These are phyloP conservation scores for Lithobates pipiens DNA, from an alignment of 2,797 vertebrate genomes.

Conservation along the genomic window DNA sequence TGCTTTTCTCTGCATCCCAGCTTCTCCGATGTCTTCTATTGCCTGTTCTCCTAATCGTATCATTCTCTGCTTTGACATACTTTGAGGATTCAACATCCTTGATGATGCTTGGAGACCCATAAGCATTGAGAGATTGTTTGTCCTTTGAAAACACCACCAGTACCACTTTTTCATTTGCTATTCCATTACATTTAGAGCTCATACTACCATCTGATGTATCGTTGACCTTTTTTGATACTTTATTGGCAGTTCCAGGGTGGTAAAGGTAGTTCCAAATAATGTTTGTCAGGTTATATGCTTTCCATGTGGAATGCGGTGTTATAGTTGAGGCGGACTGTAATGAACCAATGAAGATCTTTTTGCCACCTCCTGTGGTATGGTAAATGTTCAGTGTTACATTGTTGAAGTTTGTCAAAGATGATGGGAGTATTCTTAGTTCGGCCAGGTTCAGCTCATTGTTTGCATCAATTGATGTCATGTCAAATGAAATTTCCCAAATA, in stretches of 20 bases:
- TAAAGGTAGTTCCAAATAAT: slow-evolving; percentile 80
- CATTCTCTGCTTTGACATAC: slow-evolving; percentile 69
- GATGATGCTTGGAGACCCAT: slow-evolving; percentile 77
- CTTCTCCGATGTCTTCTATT: slow-evolving; percentile 79
- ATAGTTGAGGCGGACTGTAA: slow-evolving; percentile 66
- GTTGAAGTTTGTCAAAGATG: background rate
- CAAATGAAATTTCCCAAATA: slow-evolving; percentile 82
- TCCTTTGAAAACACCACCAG: slow-evolving; percentile 86
- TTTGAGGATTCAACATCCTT: slow-evolving; percentile 83
- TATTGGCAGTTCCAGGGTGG: slow-evolving; percentile 39
- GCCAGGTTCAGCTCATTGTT: slow-evolving; percentile 62
- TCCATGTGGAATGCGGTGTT: slow-evolving; percentile 76
- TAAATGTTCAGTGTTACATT: slow-evolving; percentile 79
- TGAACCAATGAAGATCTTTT: slow-evolving; percentile 78
- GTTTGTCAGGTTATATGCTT: slow-evolving; percentile 80
- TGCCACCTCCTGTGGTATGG: slow-evolving; percentile 73
- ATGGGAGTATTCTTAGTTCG: slow-evolving; percentile 76
- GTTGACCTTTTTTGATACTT: rapidly evolving
- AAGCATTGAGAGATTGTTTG: slow-evolving; percentile 62
- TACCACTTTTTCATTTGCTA: slow-evolving; percentile 71
- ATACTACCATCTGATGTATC: rapidly evolving
- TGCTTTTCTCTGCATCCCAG: slow-evolving; percentile 72
- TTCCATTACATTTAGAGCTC: rapidly evolving
- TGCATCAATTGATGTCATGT: slow-evolving; percentile 84
- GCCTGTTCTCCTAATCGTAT: slow-evolving; percentile 63